Conservation (phyloP, 2,113 vertebrate genomes). For the Tympanuchus pallidicinctus region DNA sequence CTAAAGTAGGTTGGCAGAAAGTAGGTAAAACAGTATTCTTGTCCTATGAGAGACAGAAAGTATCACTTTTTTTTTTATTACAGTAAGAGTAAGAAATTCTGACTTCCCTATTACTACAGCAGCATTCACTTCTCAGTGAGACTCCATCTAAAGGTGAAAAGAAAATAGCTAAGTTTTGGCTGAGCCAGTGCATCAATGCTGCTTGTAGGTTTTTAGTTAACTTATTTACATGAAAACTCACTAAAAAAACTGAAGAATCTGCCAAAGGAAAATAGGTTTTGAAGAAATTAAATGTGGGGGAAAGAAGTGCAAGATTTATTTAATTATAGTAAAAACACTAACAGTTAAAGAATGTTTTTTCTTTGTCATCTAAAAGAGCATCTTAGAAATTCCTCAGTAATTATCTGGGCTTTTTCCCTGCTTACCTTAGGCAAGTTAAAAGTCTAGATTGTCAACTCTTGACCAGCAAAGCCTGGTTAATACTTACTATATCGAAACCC, state of each 20-base stretch:
- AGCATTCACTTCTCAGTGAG: neutral
- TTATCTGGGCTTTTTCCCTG: neutral
- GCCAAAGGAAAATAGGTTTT: neutral
- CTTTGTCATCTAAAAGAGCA: neutral
- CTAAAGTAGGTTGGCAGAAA: neutral
- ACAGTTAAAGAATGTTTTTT: neutral
- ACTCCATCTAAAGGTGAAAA: neutral
- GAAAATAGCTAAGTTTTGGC: neutral
- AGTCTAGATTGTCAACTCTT: neutral
- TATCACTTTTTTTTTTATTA: neutral
- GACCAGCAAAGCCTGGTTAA: constrained; percentile 44
- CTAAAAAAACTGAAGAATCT: neutral
- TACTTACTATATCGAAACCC: constrained; percentile 91
- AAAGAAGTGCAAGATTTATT: neutral
- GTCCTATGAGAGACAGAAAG: neutral
- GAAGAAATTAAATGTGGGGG: neutral
- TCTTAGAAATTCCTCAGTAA: neutral
- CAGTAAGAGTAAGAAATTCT: neutral
- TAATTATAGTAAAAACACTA: neutral
- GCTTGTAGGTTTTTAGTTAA: neutral
- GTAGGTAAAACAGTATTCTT: neutral
- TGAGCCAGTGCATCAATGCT: neutral
- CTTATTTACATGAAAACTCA: neutral
- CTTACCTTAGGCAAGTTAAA: neutral
- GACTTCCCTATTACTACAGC: neutral